These are phyloP conservation scores for Calypte anna DNA, from an alignment of 2,113 vertebrate genomes.

Conservation along the genomic window DNA sequence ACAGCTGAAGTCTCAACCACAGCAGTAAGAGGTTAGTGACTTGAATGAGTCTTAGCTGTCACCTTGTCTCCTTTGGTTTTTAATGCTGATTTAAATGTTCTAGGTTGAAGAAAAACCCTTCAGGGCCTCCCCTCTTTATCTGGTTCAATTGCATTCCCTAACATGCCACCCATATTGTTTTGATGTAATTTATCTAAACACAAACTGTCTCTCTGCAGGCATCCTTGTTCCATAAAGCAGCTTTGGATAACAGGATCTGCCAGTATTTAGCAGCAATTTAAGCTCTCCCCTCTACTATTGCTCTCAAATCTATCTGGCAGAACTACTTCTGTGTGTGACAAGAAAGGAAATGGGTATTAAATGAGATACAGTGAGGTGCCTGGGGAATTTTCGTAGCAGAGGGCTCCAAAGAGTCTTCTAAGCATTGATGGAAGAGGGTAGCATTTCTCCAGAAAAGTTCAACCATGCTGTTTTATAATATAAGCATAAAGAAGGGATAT, in stretches of 20 bases:
- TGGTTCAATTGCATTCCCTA: background rate
- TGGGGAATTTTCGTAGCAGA: background rate
- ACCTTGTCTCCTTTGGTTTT: background rate
- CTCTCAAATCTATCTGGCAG: background rate
- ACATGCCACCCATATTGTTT: fast-evolving
- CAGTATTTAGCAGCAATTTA: constrained; percentile 8
- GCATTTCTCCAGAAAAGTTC: background rate
- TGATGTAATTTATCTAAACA: constrained; percentile 20
- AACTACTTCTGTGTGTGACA: background rate
- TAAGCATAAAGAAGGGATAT: background rate
- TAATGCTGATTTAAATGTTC: background rate
- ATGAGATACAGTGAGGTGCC: background rate
- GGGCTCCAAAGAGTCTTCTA: background rate
- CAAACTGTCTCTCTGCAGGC: background rate
- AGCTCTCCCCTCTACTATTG: background rate
- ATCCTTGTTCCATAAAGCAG: background rate
- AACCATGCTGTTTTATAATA: background rate
- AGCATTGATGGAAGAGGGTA: background rate
- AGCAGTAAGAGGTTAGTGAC: background rate
- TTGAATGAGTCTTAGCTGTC: background rate
- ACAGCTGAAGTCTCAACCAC: background rate
- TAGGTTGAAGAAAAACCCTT: background rate
- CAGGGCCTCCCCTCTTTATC: background rate
- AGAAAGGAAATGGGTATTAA: background rate
- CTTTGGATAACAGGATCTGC: background rate